A percentile compares a stretch with the other conserved stretches of the same genome.
phyloP scores from a whole-genome alignment of 2,113 vertebrate species.

The Halcyon senegalensis region DNA sequence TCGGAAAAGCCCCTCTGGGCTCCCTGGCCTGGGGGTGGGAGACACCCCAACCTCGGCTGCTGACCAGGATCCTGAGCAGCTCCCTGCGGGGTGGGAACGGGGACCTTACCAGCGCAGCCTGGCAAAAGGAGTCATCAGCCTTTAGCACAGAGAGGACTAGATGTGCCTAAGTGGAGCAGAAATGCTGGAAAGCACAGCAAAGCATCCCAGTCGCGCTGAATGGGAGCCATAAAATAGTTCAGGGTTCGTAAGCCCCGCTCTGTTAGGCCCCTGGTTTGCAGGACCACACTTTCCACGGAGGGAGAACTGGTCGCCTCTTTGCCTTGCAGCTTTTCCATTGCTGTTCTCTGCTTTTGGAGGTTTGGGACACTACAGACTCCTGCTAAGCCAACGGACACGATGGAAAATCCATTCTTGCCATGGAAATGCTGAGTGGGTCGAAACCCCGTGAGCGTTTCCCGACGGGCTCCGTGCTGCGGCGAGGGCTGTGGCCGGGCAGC shows the following conservation, averaged over 20 bases:
- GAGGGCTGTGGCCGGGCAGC: not conserved
- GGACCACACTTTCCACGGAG: not conserved
- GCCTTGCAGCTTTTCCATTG: not conserved
- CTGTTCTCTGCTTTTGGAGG: not conserved
- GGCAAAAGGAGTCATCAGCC: not conserved
- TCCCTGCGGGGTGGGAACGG: accelerated
- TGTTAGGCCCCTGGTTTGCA: not conserved
- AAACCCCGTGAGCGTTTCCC: not conserved
- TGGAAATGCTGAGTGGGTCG: not conserved
- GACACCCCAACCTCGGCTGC: accelerated
- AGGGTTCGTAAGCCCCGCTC: not conserved
- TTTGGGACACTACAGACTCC: not conserved
- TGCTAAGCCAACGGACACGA: not conserved
- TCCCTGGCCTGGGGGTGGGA: not conserved
- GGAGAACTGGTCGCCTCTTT: not conserved
- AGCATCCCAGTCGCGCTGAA: not conserved
- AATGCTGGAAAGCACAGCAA: not conserved
- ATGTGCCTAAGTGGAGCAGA: not conserved
- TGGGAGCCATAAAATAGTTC: not conserved
- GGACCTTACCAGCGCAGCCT: not conserved
- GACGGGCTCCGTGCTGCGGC: not conserved
- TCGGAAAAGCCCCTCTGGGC: not conserved
- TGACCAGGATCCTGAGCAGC: not conserved
- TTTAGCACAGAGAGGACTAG: not conserved
- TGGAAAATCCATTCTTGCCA: not conserved